Conservation (phyloP, 2,113 vertebrate genomes). For the Arenaria interpres region DNA sequence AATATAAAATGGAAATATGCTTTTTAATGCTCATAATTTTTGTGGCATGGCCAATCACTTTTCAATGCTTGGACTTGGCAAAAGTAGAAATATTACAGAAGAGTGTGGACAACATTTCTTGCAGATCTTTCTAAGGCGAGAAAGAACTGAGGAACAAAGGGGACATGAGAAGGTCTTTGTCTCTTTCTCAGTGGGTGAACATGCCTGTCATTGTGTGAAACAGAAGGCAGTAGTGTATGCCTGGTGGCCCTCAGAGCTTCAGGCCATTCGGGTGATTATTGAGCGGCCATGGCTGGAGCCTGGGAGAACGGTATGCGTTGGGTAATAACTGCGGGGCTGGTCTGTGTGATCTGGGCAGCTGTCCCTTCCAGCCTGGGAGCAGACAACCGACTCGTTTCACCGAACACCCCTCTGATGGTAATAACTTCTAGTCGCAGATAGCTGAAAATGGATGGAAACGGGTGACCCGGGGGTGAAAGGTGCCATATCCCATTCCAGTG, state of each 20-base stretch:
- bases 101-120: constrained; percentile 17
- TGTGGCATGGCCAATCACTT: neutral
- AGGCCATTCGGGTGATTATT: neutral
- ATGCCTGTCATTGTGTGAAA: constrained; percentile 26
- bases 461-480: constrained; percentile 44
- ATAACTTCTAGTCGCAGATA: neutral
- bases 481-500: constrained; percentile 16
- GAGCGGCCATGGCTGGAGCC: neutral
- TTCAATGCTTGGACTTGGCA: neutral
- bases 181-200: constrained; percentile 37
- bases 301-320: neutral
- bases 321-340: neutral
- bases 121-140: neutral
- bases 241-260: constrained; percentile 49
- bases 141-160: constrained; percentile 8
- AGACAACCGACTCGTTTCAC: neutral
- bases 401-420: neutral
- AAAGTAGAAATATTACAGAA: neutral
- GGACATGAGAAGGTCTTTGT: constrained; percentile 48
- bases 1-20: constrained; percentile 7
- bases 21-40: neutral
- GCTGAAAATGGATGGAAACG: constrained; percentile 11
- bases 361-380: neutral
- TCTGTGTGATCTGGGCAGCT: constrained; percentile 10
- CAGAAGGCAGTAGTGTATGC: constrained; percentile 53